Conservation (phyloP, 2,113 vertebrate genomes). For the Poeciliopsis prolifica region DNA sequence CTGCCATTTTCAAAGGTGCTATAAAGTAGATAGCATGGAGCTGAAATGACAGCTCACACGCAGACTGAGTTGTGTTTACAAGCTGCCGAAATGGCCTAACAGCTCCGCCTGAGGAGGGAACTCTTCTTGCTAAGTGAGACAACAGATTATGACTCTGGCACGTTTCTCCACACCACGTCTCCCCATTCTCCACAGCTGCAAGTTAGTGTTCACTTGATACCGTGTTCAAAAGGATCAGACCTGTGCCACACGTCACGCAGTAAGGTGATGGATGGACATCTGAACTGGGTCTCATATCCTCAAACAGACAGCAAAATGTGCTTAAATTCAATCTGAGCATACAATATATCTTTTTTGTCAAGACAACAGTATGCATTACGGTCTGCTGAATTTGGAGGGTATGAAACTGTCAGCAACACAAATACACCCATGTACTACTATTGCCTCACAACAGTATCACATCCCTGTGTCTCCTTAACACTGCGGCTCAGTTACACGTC, state of each 20-base stretch:
- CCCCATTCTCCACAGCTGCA: conserved; percentile 52
- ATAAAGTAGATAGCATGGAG: conserved; percentile 2
- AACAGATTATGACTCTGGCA: conserved; percentile 47
- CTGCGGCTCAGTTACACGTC: conserved; percentile 46
- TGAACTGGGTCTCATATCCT: conserved; percentile 18
- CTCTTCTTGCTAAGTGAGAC: conserved; percentile 27
- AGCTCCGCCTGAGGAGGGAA: conserved; percentile 26
- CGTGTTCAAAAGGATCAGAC: conserved; percentile 53
- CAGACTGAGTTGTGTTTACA: conserved; percentile 47
- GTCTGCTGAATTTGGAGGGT: conserved; percentile 20
- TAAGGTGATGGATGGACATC: conserved; percentile 61
- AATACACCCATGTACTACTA: conserved; percentile 38
- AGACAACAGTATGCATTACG: conserved; percentile 27
- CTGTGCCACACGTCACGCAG: conserved; percentile 53
- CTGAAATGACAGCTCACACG: conserved; percentile 12
- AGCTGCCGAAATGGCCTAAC: conserved; percentile 28
- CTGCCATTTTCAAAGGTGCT: conserved; percentile 2
- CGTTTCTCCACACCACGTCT: conserved; percentile 52
- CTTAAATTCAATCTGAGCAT: conserved; percentile 22
- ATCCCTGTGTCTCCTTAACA: conserved; percentile 40
- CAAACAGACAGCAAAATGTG: conserved; percentile 7
- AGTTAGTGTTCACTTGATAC: conserved; percentile 69
- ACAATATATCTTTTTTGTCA: conserved; percentile 19
- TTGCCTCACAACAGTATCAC: conserved; percentile 53
- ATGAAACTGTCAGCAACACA: conserved; percentile 50